Percentiles rank a stretch among this genome's conserved stretches.
phyloP scores from a whole-genome alignment of 2,888 invertebrate genomes.

The Ornithoptera priamus region DNA sequence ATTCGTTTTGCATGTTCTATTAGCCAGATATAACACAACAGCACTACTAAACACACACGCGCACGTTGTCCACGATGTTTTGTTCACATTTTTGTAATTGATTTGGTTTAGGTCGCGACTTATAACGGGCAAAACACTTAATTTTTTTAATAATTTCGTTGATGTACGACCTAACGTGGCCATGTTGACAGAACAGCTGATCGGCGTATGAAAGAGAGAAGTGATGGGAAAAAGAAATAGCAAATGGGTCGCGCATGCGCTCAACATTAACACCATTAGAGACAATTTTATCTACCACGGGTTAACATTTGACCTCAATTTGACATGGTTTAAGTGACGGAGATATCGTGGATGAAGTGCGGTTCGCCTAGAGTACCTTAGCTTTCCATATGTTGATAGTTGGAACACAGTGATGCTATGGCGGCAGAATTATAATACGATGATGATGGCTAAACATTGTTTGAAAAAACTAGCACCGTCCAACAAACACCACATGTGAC shows the following conservation, averaged over 20 bases:
- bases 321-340: too few relatives aligned
- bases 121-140: conserved; percentile 55
- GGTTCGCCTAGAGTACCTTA: too few relatives aligned
- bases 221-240: conserved; percentile 29
- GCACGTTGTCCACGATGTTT: conserved; percentile 61
- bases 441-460: too few relatives aligned
- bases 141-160: conserved; percentile 67
- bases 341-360: too few relatives aligned
- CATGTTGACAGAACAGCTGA: conserved; percentile 75
- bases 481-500: too few relatives aligned
- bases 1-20: conserved; percentile 54
- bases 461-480: too few relatives aligned
- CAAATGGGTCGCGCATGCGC: conserved; percentile 27
- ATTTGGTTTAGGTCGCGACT: conserved; percentile 58
- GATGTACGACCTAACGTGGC: conserved; percentile 72
- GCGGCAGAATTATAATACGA: too few relatives aligned
- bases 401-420: too few relatives aligned
- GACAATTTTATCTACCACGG: too few relatives aligned
- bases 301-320: too few relatives aligned
- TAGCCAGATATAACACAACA: conserved; percentile 60
- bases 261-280: conserved; percentile 1
- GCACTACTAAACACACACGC: conserved; percentile 69
- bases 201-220: conserved; percentile 55
- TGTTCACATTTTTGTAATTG: conserved; percentile 53
- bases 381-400: too few relatives aligned